Base-by-base conservation (phyloP, 2,888 invertebrate species). In the Arenicola marina region DNA sequence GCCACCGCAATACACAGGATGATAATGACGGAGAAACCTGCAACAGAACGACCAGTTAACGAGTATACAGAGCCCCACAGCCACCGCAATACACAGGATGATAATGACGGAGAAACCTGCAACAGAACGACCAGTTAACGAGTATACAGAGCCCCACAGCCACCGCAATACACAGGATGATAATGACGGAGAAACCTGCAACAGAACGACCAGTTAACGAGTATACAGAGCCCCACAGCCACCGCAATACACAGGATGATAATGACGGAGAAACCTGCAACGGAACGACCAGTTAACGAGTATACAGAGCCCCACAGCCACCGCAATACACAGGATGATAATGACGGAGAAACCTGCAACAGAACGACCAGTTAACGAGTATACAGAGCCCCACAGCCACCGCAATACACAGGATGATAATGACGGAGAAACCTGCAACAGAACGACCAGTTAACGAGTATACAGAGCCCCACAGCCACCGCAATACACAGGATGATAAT, bases 161-260 rank as follows among this genome's bases (percentile, higher is more conserved):
- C 3, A 68, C 46, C 4, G 69, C 69, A 4, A 69, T 68, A 18
- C 56, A 61, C 28, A 65, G 59, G 46, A 69, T 66, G 21, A 69
- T 63, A 1, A 65, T 51, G 28, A 68, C 59, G 29, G 69, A 60
- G 1, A 59, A 60, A 45, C 67, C 62, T 62, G 56, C 4, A 51
- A 48, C 11, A n/a, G 24, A 38, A 38, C 18, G 11, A 15, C 18
- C 38, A n/a, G n/a, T n/a, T n/a, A n/a, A n/a, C n/a, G n/a, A n/a
- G n/a, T n/a, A 69, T 68, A 26, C 58, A n/a, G 33, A 68, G 48
- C 2, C 69, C 69, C 24, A 69, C 56, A 24, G 62, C 45, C 3
- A 68, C 46, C 4, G 69, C 69, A 4, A 69, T 68, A 18, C 56
- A 61, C 28, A 65, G 59, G 46, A 69, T 66, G 21, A 69, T 63